phyloP scores from a whole-genome alignment of 1,140 invertebrate genomes.

The Saccostrea cuccullata region DNA sequence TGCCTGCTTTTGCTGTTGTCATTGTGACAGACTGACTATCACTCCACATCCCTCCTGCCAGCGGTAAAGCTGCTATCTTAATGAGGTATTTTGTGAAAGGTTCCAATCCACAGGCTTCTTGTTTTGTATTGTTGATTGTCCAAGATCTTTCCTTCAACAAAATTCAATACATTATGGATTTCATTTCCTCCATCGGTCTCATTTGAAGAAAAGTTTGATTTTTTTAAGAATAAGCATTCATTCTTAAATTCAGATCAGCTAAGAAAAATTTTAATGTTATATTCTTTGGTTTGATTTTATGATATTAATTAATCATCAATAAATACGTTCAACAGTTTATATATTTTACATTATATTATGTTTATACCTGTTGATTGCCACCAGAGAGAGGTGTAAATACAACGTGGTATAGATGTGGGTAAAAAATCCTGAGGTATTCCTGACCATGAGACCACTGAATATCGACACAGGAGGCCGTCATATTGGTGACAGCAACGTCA shows the following conservation, averaged over 20 bases:
- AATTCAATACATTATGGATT: background rate
- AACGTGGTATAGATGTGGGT: background rate
- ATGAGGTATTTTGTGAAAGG: conserved; percentile 24
- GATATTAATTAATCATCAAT: no score
- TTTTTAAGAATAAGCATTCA: no score
- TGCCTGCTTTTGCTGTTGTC: background rate
- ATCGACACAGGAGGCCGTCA: background rate
- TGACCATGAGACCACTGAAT: background rate
- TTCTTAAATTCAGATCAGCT: no score
- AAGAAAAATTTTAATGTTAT: no score
- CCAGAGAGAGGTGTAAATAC: background rate
- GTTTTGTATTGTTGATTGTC: background rate
- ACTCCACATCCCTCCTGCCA: conserved; percentile 16
- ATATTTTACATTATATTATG: background rate
- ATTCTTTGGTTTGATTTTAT: no score
- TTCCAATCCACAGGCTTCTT: background rate
- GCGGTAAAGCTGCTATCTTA: background rate
- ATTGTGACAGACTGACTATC: background rate
- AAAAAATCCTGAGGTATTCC: background rate
- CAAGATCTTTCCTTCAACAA: background rate
- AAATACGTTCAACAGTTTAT: no score
- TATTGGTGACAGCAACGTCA: background rate
- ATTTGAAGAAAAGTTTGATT: no score
- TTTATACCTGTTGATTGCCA: background rate
- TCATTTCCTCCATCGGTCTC: no score